Conservation (phyloP, 2,888 invertebrate genomes). For the Drosophila algonquin region DNA sequence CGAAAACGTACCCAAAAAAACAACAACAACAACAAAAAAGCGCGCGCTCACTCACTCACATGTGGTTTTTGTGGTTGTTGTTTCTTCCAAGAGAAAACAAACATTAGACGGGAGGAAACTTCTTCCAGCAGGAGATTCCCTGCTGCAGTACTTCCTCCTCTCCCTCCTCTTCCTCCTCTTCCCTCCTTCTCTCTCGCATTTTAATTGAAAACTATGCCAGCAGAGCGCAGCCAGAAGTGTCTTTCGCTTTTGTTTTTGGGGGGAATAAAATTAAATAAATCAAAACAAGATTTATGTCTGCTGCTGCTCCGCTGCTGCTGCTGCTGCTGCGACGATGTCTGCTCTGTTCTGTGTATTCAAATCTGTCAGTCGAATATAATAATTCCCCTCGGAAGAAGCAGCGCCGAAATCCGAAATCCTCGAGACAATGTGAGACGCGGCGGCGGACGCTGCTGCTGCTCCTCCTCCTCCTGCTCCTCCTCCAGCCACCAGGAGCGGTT, state of each 20-base stretch:
- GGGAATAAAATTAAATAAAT: slow-evolving; percentile 56
- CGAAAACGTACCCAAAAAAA: slow-evolving; percentile 43
- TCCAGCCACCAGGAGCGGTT: background rate
- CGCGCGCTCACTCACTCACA: slow-evolving; percentile 40
- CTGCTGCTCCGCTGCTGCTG: too few species aligned
- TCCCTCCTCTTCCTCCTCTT: too few species aligned
- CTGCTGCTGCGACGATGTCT: too few species aligned
- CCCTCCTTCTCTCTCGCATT: slow-evolving; percentile 3
- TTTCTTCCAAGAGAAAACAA: slow-evolving; percentile 55
- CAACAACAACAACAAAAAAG: slow-evolving; percentile 41
- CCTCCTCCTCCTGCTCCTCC: background rate
- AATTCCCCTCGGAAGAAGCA: slow-evolving; percentile 22
- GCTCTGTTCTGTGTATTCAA: slow-evolving; percentile 43
- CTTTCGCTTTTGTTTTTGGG: slow-evolving; percentile 7
- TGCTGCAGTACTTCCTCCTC: background rate
- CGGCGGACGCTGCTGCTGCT: slow-evolving; percentile 17
- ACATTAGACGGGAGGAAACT: background rate
- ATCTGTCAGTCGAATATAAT: slow-evolving; percentile 47
- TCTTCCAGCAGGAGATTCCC: background rate
- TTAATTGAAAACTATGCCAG: slow-evolving; percentile 61
- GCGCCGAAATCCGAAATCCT: slow-evolving; percentile 14
- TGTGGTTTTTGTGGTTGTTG: background rate
- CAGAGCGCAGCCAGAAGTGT: slow-evolving; percentile 7
- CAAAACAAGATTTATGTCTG: slow-evolving; percentile 66
- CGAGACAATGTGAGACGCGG: slow-evolving; percentile 46